Base-by-base conservation (phyloP, 2,113 vertebrate species). In the Poeciliopsis occidentalis region DNA sequence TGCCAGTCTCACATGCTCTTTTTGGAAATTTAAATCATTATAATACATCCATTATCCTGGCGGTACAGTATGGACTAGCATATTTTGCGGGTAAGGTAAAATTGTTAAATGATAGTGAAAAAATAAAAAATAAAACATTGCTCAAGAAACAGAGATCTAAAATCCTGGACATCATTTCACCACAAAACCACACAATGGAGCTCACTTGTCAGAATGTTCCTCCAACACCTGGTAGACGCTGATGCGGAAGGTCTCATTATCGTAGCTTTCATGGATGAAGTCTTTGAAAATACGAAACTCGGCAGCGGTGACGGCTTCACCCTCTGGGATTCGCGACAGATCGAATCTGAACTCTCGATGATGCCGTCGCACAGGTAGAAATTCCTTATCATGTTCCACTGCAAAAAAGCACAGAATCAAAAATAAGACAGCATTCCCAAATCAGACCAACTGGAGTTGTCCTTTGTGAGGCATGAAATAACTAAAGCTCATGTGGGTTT, bases 221-320 rank as follows among this genome's bases (percentile, higher is more conserved):
- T 97, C 96, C 76, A 99, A 87, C 86, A 99, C 97, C 91, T 99
- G 98, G 94, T 97, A 99, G 80, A 99, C 88, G 17, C 95, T 97
- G 89, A 99, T 96, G 81, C 94, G 96, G 91, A 99, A 99, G 0
- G 97, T 99, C 86, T 99, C 96, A 0, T 99, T 99, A 79, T 98
- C 95, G 3, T 95, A 96, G 32, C 95, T 95, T 39, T 98, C 97
- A 3, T 94, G 96, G 90, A 97, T 91, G 86, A 95, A 97, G 92
- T 99, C 97, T 92, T 99, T 99, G 67, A 97, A 99, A 84, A 99
- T 98, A 26, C 97, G 95, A 88, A 99, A 99, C 73, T 99, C 98
- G 0, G 98, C 97, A 0, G 98, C 97, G 0, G 98, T 99, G 78
- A 98, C 97, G 0, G 96, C 96, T 79, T 99, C 98, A 0, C 98